phyloP scores from a whole-genome alignment of 2,888 invertebrate genomes.

The Abrostola tripartita region DNA sequence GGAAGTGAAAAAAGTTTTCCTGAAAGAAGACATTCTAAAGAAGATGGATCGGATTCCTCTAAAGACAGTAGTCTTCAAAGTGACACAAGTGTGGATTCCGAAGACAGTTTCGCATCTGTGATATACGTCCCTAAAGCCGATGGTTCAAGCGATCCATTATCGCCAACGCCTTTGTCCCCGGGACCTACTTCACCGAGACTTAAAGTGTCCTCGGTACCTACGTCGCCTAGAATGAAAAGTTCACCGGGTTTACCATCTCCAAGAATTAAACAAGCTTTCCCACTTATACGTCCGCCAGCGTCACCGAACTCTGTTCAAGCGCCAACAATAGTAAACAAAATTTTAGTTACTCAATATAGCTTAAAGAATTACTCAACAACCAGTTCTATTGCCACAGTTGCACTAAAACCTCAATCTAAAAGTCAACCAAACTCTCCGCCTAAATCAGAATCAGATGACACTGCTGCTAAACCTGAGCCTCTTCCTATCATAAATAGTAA shows the following conservation, averaged over 20 bases:
- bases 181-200: conserved; percentile 90
- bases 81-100: conserved; percentile 97
- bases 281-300: conserved; percentile 88
- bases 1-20: conserved; percentile 79
- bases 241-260: conserved; percentile 91
- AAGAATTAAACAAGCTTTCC: conserved; percentile 90
- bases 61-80: conserved; percentile 97
- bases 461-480: conserved; percentile 68
- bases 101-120: conserved; percentile 97
- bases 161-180: conserved; percentile 89
- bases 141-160: conserved; percentile 87
- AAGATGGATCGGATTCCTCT: conserved; percentile 96
- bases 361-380: conserved; percentile 84
- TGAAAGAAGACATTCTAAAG: conserved; percentile 93
- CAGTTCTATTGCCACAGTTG: conserved; percentile 64
- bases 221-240: conserved; percentile 92
- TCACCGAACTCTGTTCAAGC: conserved; percentile 88
- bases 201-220: conserved; percentile 92
- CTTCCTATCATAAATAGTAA: conserved; percentile 71
- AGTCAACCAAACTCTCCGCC: conserved; percentile 86
- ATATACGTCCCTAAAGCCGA: conserved; percentile 96
- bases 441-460: conserved; percentile 81
- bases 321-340: conserved; percentile 86
- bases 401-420: conserved; percentile 81
- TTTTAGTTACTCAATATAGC: conserved; percentile 88